Percentiles rank a stretch among this genome's conserved stretches.
Conservation (phyloP, 2,113 vertebrate genomes). For the Ceuthmochares aereus region DNA sequence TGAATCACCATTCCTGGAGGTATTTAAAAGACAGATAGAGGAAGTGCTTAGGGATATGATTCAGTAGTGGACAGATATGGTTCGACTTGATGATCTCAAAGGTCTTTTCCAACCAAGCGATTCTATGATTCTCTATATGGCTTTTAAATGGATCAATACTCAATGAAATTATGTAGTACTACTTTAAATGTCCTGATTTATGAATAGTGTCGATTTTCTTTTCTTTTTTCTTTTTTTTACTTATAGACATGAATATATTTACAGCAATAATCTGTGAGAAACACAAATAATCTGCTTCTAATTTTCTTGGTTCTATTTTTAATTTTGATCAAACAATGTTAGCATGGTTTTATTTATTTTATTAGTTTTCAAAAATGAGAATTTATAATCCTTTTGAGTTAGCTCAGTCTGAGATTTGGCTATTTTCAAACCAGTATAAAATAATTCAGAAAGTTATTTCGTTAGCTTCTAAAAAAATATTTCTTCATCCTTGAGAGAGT, state of each 20-base stretch:
- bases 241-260: not conserved
- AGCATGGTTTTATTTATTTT: not conserved
- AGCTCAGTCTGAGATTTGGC: not conserved
- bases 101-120: too few species aligned
- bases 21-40: too few species aligned
- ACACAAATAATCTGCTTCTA: not conserved
- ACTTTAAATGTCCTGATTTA: not conserved
- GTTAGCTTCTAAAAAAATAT: not conserved
- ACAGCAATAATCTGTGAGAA: not conserved
- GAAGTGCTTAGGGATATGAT: too few species aligned
- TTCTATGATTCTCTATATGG: not conserved
- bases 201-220: not conserved
- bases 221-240: not conserved
- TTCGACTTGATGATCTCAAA: too few species aligned
- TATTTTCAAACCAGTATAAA: not conserved
- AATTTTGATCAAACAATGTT: not conserved
- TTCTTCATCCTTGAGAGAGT: not conserved
- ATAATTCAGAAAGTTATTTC: not conserved
- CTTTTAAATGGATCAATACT: conserved; percentile 21
- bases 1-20: too few species aligned
- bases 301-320: not conserved
- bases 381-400: not conserved
- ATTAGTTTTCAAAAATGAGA: not conserved
- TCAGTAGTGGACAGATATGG: too few species aligned
- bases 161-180: not conserved